Percentiles rank a stretch among this genome's conserved stretches.
Evolutionary conservation across 2,113 vertebrate species (phyloP).

Genomic region (Aegotheles bennettii): DNA sequence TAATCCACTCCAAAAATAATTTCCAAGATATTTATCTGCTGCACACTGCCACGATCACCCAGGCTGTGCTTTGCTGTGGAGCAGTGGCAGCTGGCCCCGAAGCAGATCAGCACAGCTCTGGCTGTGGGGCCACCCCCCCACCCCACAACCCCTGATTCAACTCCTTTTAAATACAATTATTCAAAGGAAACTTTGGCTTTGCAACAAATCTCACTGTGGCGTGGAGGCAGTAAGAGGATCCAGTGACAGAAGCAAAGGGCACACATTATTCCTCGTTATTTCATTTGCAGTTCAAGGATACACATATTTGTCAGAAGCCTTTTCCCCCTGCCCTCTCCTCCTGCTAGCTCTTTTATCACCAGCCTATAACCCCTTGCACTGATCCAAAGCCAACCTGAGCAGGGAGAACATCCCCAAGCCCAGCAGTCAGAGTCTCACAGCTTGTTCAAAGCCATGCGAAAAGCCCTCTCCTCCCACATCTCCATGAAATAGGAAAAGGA

Average conservation of each 20-base stretch:
- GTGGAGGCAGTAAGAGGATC: not conserved
- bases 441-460: not conserved
- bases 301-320: not conserved
- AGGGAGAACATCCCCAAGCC: not conserved
- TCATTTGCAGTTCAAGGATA: not conserved
- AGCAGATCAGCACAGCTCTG: not conserved
- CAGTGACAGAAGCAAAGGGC: not conserved
- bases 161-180: not conserved
- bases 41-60: not conserved
- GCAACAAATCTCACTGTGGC: not conserved
- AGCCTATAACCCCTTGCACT: not conserved
- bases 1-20: not conserved
- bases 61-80: not conserved
- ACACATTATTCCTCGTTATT: not conserved
- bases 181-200: not conserved
- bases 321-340: not conserved
- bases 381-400: not conserved
- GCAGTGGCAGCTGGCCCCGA: not conserved
- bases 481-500: rapidly evolving
- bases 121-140: not conserved
- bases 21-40: not conserved
- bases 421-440: rapidly evolving
- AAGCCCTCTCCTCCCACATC: not conserved
- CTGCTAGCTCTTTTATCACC: not conserved
- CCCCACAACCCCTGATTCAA: rapidly evolving